Evolutionary conservation across 2,797 vertebrate genomes (phyloP).

Genomic region (Alca torda): DNA sequence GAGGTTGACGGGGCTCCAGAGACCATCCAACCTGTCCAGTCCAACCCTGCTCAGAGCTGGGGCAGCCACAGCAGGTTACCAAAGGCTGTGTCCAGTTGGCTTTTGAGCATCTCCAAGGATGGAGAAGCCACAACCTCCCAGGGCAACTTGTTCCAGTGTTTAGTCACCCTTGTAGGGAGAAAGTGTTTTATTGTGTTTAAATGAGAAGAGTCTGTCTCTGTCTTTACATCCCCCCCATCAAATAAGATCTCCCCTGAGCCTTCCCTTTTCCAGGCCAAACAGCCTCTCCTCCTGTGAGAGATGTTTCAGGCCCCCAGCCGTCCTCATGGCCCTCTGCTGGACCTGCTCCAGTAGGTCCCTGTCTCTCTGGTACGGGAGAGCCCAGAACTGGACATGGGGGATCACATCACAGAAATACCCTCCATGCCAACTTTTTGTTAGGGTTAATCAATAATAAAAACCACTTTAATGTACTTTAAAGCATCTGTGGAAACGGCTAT

Average conservation of each 20-base stretch:
- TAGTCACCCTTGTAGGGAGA: no score
- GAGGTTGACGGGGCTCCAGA: not conserved
- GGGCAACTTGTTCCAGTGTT: not conserved
- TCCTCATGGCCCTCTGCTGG: not conserved
- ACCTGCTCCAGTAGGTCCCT: rapidly evolving
- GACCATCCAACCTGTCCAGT: no score
- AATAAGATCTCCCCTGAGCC: not conserved
- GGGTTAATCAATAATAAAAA: not conserved
- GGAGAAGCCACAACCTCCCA: not conserved
- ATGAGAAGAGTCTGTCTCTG: not conserved
- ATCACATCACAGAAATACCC: not conserved
- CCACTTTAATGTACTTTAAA: rapidly evolving
- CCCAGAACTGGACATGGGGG: not conserved
- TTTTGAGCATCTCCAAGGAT: not conserved
- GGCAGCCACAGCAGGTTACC: not conserved
- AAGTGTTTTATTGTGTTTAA: not conserved
- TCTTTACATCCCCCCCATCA: not conserved
- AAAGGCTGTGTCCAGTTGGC: not conserved
- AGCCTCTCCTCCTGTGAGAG: not conserved
- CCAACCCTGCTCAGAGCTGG: not conserved
- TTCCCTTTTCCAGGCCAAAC: not conserved
- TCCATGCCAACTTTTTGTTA: not conserved
- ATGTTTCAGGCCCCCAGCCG: not conserved
- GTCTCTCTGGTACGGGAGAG: not conserved
- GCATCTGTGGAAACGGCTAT: not conserved